Base-by-base conservation (phyloP, 2,113 vertebrate genomes). In the Tachysurus vachellii region DNA sequence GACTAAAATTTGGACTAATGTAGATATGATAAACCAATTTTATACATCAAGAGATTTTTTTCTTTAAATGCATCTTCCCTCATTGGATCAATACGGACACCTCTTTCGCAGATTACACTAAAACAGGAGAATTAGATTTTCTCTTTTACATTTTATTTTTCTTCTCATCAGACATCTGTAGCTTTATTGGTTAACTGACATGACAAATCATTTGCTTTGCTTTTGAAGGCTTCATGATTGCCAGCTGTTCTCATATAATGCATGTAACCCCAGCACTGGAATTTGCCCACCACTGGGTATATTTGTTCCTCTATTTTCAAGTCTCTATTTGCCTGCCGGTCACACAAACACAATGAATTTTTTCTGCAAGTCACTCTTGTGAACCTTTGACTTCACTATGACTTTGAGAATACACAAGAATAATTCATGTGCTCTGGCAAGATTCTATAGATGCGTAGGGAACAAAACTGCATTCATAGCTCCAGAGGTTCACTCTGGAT, bases 341-440 rank as follows among this genome's bases (percentile, higher is more conserved):
- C 82, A 84, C 88, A 87, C 62, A 86, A 88, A 87, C 85, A 89
- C 87, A 91, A 89, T 82, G 54, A 64, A 81, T 86, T 82, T 89
- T 89, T 85, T 91, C 86, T 90, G 87, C 89, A 89, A 93, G 91
- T 93, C 92, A 90, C 93, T 92, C 90, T 93, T 95, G 94, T 95
- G 91, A 93, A 93, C 93, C 93, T 93, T 93, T 92, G 91, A 89
- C 94, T 95, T 95, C 91, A 87, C 91, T 91, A 93, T 95, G 94
- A 95, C 95, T 95, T 94, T 95, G 94, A 96, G 93, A 93, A 93
- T 92, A 57, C 91, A 86, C 89, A 85, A 92, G 95, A 95, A 96
- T 95, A 95, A 95, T 95, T 95, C 93, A 95, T 95, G 90, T 90
- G 92, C 89, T 83, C 89, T 88, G 42, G 90, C 42, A 90, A 93